These are phyloP conservation scores for Diabrotica undecimpunctata DNA, from an alignment of 1,140 invertebrate species.

Conservation along the genomic window DNA sequence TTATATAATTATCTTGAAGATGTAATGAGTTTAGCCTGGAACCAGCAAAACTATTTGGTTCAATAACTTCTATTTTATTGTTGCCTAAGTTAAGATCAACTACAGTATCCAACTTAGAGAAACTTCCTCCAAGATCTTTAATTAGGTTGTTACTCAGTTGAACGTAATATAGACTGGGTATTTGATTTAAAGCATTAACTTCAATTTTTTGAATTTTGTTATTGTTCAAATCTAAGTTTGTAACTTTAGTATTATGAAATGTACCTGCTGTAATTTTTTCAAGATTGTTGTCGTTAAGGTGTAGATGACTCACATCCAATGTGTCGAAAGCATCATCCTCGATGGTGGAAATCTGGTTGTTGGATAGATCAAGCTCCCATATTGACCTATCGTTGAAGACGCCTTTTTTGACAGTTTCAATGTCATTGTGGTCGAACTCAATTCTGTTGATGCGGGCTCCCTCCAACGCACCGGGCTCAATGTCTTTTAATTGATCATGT, in stretches of 20 bases:
- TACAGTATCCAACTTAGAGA: background rate
- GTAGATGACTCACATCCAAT: background rate
- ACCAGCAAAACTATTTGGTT: background rate
- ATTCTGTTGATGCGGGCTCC: background rate
- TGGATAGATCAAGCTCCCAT: background rate
- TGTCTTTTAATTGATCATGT: background rate
- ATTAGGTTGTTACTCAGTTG: conserved; percentile 2
- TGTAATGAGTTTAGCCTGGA: background rate
- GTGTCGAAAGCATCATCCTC: conserved; percentile 3
- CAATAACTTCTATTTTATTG: background rate
- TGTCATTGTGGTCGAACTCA: background rate
- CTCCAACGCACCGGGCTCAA: conserved; percentile 4
- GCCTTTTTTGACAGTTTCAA: conserved; percentile 1
- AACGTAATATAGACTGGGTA: background rate
- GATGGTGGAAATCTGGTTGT: background rate
- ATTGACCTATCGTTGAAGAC: conserved; percentile 3
- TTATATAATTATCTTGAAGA: conserved; percentile 1
- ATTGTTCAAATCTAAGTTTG: background rate
- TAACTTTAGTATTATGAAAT: background rate
- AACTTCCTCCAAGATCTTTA: background rate
- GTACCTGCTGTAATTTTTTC: background rate
- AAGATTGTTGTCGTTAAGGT: background rate
- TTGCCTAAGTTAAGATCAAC: background rate
- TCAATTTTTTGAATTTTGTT: conserved; percentile 8
- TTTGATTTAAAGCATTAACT: background rate